Evolutionary conservation across 2,888 invertebrate genomes (phyloP).

Genomic region (Arctia plantaginis): DNA sequence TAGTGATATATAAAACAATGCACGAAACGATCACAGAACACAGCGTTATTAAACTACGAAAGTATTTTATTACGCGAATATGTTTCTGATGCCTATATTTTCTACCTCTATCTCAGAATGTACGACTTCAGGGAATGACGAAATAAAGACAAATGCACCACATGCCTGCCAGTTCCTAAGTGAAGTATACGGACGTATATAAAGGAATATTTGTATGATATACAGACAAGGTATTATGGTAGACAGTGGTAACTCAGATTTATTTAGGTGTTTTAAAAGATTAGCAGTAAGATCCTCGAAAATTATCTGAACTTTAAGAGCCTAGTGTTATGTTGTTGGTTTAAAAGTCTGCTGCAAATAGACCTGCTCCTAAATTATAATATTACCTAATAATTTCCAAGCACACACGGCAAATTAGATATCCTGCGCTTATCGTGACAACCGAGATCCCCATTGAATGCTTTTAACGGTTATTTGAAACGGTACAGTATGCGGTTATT

Average conservation of each 20-base stretch:
- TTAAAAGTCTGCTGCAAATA: not conserved
- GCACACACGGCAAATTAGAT: not conserved
- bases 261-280: slow-evolving; percentile 7
- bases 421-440: not conserved
- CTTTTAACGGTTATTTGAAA: not conserved
- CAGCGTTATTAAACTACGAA: not conserved
- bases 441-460: not conserved
- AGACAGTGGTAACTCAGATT: slow-evolving; percentile 5
- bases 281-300: not conserved
- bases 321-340: not conserved
- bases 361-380: too few relatives aligned
- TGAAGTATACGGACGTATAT: slow-evolving; percentile 24
- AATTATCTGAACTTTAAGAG: not conserved
- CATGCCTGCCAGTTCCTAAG: slow-evolving; percentile 24
- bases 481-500: not conserved
- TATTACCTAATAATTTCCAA: too few relatives aligned
- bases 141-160: slow-evolving; percentile 42
- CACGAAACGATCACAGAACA: not conserved
- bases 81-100: slow-evolving; percentile 17
- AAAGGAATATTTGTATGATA: slow-evolving; percentile 1
- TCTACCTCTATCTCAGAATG: slow-evolving; percentile 31
- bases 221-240: not conserved
- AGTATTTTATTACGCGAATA: not conserved
- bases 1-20: not conserved
- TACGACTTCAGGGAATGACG: slow-evolving; percentile 36